Percentiles rank a stretch among this genome's conserved stretches.
Evolutionary conservation across 2,888 invertebrate species (phyloP).

Genomic region (Liopterus haemorrhoidalis): DNA sequence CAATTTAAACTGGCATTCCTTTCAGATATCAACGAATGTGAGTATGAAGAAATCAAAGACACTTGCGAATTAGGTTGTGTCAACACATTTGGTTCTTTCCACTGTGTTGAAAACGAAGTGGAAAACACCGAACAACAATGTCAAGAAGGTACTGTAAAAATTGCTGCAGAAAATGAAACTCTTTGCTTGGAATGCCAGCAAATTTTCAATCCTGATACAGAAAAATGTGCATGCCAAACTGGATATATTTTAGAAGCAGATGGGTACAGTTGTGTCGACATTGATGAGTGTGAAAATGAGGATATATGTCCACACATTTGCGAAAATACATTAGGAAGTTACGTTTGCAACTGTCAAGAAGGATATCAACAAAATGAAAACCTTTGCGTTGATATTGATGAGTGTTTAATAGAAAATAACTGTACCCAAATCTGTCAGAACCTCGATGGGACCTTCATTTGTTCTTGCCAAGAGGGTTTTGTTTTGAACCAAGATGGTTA

Average conservation of each 20-base stretch:
- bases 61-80: conserved; percentile 52
- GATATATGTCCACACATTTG: conserved; percentile 51
- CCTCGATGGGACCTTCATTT: conserved; percentile 36
- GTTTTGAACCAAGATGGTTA: conserved; percentile 39
- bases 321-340: conserved; percentile 51
- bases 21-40: conserved; percentile 62
- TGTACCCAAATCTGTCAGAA: conserved; percentile 40
- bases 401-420: conserved; percentile 40
- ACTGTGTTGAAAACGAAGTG: conserved; percentile 40
- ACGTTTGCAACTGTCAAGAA: conserved; percentile 52
- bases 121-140: conserved; percentile 33
- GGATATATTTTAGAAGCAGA: conserved; percentile 37
- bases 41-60: conserved; percentile 41
- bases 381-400: conserved; percentile 43
- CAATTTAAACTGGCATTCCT: conserved; percentile 10
- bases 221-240: conserved; percentile 29
- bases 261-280: conserved; percentile 39
- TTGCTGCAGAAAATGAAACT: neutral
- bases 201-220: too few relatives aligned
- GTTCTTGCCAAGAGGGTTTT: conserved; percentile 41
- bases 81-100: conserved; percentile 60
- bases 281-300: conserved; percentile 45
- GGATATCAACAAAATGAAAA: conserved; percentile 44
- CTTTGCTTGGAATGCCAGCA: too few relatives aligned
- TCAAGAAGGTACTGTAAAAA: conserved; percentile 27